Evolutionary conservation across 2,113 vertebrate genomes (phyloP).

Genomic region (Rhinolophus sinicus): DNA sequence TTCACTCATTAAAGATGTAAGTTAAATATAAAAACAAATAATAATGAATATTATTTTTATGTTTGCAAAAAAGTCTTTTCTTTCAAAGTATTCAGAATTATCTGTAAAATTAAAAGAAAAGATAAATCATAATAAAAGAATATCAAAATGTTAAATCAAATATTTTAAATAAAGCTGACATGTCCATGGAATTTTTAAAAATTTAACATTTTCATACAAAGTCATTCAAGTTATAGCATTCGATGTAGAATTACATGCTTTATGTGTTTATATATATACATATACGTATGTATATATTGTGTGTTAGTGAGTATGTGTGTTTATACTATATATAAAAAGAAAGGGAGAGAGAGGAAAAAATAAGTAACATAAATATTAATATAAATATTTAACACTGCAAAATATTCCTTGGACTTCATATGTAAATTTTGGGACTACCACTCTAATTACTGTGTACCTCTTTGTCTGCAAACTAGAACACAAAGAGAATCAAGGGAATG

Average conservation of each 20-base stretch:
- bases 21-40: background rate
- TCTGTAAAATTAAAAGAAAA: background rate
- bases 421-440: background rate
- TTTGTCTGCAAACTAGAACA: background rate
- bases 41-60: background rate
- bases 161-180: background rate
- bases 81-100: background rate
- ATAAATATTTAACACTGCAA: background rate
- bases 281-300: background rate
- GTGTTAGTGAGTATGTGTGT: background rate
- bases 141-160: background rate
- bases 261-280: background rate
- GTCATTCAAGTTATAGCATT: background rate
- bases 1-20: background rate
- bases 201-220: conserved; percentile 21
- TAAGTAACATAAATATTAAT: background rate
- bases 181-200: background rate
- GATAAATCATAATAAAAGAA: background rate
- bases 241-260: background rate
- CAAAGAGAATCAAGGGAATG: background rate
- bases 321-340: background rate
- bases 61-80: background rate
- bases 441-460: background rate
- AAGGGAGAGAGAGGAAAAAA: background rate
- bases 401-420: background rate